phyloP scores from a whole-genome alignment of 1,140 invertebrate species.

The Dufourea novaeangliae region DNA sequence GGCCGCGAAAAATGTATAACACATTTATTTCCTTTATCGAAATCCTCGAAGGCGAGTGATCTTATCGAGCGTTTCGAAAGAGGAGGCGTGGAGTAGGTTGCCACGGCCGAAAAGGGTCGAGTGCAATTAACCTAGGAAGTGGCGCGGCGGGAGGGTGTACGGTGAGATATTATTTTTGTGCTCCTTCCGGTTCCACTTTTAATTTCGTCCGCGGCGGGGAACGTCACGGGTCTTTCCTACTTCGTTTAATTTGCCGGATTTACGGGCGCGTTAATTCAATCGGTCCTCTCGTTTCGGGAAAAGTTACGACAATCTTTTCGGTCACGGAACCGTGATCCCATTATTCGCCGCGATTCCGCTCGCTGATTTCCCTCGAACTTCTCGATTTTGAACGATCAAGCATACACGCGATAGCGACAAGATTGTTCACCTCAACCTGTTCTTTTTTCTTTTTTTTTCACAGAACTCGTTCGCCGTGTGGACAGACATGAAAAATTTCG shows the following conservation, averaged over 20 bases:
- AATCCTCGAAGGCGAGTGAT: slow-evolving; percentile 1
- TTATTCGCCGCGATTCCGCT: background rate
- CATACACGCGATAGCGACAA: background rate
- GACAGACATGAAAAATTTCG: background rate
- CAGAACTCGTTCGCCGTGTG: background rate
- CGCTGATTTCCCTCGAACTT: background rate
- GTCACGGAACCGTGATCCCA: background rate
- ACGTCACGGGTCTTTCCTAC: no score
- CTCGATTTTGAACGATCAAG: background rate
- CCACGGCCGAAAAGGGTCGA: slow-evolving; percentile 41
- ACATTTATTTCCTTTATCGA: slow-evolving; percentile 30
- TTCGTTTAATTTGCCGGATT: slow-evolving; percentile 36
- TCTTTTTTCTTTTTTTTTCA: no score
- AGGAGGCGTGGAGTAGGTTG: slow-evolving; percentile 25
- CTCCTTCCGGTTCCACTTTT: slow-evolving; percentile 34
- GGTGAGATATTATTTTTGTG: slow-evolving; percentile 41
- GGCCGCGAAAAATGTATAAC: background rate
- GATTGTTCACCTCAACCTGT: background rate
- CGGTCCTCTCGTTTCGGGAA: background rate
- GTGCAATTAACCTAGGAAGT: slow-evolving; percentile 49
- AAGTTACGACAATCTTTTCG: background rate
- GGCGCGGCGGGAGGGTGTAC: slow-evolving; percentile 11
- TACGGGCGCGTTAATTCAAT: slow-evolving; percentile 49
- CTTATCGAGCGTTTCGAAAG: slow-evolving; percentile 43
- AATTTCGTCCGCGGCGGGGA: slow-evolving; percentile 36